Base-by-base conservation (phyloP, 2,888 invertebrate species). In the Epistrophella euchroma region DNA sequence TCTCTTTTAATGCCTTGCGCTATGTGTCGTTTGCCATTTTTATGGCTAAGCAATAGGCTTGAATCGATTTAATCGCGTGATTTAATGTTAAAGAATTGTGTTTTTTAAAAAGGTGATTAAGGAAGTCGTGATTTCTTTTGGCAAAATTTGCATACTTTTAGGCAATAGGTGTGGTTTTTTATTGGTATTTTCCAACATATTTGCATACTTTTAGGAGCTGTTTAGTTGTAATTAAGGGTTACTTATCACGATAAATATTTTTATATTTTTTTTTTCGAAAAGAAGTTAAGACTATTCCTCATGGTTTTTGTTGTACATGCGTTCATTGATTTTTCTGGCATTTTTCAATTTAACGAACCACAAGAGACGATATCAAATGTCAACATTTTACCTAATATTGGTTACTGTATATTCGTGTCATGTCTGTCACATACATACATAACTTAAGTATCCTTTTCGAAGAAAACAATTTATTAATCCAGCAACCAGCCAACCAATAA, bases 1-100 rank as follows among this genome's bases (percentile, higher is more conserved):
- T 81, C 76, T 81, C 35, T 35, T 73, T 81, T 85, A 85, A 85
- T 85, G 74, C 72, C 28, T 73, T 81, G 55, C 72, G 5, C 2
- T 35, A 3, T 68, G 50, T 22, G 56, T 35, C 45, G 37, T 80
- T 73, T 50, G 50, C 55, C 50, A 43, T 55, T 64, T 62, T 50
- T 74, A 43, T 66, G 68, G 68, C 37, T 68, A 50, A 68, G 68
- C 68, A 68, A 68, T 68, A 52, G 68, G 50, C 55, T 66, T 56
- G 11, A 37, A 37, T 19, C 40, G 40, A 68, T 68, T 77, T 64
- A 43, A 72, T 78, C 64, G 32, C 64, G 28, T 43, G 64, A 78
- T 56, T 75, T 75, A 55, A 45, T 64, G 50, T 37, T 50, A 68
- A 35, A n/a, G 68, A n/a, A 22, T 68, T 50, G 66, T 19, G 9